phyloP scores from a whole-genome alignment of 1,140 invertebrate genomes.

The Microplitis demolitor region DNA sequence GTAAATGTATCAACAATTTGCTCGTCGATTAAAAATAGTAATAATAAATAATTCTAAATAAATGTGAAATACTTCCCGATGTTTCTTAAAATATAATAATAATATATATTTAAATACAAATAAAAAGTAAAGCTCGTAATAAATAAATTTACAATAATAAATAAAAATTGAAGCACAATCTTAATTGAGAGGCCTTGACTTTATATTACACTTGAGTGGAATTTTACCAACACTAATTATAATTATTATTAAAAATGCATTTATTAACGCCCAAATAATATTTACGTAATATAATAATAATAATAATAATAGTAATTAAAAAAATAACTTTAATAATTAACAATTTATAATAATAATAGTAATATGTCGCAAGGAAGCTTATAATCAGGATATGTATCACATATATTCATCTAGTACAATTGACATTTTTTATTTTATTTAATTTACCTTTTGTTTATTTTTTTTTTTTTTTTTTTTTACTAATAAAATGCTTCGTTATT shows the following conservation, averaged over 20 bases:
- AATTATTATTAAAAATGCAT: slow-evolving; percentile 15
- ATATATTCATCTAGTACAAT: slow-evolving; percentile 4
- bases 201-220: slow-evolving; percentile 24
- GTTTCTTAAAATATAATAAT: slow-evolving; percentile 2
- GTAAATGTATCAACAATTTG: not conserved
- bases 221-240: slow-evolving; percentile 17
- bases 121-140: not conserved
- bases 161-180: slow-evolving; percentile 16
- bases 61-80: slow-evolving; percentile 2
- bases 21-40: no score
- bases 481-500: not conserved
- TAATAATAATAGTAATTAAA: not conserved
- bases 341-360: not conserved
- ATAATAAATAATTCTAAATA: not conserved
- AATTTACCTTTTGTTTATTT: not conserved
- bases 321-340: no score
- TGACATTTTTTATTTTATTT: slow-evolving; percentile 8
- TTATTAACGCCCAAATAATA: slow-evolving; percentile 14
- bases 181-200: slow-evolving; percentile 25
- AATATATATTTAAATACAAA: not conserved
- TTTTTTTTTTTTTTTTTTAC: not conserved
- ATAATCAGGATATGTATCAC: slow-evolving; percentile 14
- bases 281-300: not conserved
- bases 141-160: not conserved
- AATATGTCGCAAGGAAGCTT: not conserved